Percentiles rank a stretch among this genome's conserved stretches.
Evolutionary conservation across 2,797 vertebrate species (phyloP).

Genomic region (Semotilus atromaculatus): DNA sequence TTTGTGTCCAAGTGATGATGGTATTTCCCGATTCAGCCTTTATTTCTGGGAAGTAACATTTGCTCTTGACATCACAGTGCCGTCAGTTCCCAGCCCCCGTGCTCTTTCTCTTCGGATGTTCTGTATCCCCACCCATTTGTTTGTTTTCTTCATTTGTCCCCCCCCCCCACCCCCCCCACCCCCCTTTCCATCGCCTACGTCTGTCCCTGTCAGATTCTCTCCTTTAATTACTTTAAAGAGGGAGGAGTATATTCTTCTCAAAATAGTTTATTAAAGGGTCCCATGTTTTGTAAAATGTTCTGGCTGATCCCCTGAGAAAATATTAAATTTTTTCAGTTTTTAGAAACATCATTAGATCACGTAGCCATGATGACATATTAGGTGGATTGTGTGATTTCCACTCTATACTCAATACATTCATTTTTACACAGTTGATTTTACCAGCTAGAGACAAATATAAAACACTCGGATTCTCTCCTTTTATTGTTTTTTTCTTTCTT

Average conservation of each 20-base stretch:
- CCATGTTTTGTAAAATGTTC: too few species aligned
- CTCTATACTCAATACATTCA: too few species aligned
- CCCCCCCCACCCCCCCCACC: neutral
- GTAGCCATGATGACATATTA: too few species aligned
- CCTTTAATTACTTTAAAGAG: too few species aligned
- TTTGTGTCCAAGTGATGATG: conserved; percentile 64
- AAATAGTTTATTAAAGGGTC: too few species aligned
- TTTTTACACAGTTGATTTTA: too few species aligned
- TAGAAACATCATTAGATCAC: too few species aligned
- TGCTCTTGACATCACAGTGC: conserved; percentile 70
- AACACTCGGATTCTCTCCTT: conserved; percentile 13
- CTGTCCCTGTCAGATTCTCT: conserved; percentile 34
- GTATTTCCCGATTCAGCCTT: conserved; percentile 73
- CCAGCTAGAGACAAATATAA: too few species aligned
- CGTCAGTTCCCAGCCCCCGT: conserved; percentile 53
- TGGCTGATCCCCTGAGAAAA: too few species aligned
- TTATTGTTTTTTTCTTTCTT: conserved; percentile 7
- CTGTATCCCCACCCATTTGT: conserved; percentile 27
- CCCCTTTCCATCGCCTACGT: neutral
- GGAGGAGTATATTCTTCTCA: too few species aligned
- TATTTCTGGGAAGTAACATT: conserved; percentile 71
- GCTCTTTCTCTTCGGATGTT: conserved; percentile 19
- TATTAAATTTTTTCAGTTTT: too few species aligned
- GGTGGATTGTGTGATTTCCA: too few species aligned
- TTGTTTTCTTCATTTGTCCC: conserved; percentile 33